Percentiles rank a stretch among this genome's conserved stretches.
These are phyloP conservation scores for Dermolepida albohirtum DNA, from an alignment of 2,888 invertebrate species.

Conservation along the genomic window DNA sequence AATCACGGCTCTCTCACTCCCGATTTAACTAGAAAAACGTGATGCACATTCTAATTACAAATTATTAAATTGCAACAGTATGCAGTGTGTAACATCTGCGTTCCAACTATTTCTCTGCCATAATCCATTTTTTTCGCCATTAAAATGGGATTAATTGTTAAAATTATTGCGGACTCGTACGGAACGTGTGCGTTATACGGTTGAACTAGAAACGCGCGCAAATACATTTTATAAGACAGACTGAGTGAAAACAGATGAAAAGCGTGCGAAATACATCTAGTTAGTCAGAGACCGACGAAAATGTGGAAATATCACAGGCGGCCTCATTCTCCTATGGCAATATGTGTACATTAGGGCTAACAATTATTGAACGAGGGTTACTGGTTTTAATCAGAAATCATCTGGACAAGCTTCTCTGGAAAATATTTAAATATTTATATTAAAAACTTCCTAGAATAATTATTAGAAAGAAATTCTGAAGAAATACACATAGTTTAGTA, in stretches of 20 bases:
- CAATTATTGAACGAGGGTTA: slow-evolving; percentile 1
- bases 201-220: not conserved
- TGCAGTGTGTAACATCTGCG: slow-evolving; percentile 33
- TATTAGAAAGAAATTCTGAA: not conserved
- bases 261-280: slow-evolving; percentile 31
- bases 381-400: slow-evolving; percentile 2
- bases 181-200: slow-evolving; percentile 7
- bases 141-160: slow-evolving; percentile 45
- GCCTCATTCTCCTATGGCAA: slow-evolving; percentile 35
- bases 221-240: slow-evolving; percentile 4
- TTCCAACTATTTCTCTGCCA: slow-evolving; percentile 39
- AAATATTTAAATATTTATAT: slow-evolving; percentile 13
- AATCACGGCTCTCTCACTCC: slow-evolving; percentile 55
- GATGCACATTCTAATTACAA: slow-evolving; percentile 63
- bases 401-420: not conserved
- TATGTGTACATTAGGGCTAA: no score
- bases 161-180: slow-evolving; percentile 40
- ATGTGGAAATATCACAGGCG: slow-evolving; percentile 51
- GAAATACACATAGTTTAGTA: not conserved
- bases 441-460: slow-evolving; percentile 1
- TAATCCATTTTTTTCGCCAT: slow-evolving; percentile 46
- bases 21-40: slow-evolving; percentile 65
- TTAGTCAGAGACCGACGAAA: slow-evolving; percentile 45
- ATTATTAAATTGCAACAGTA: slow-evolving; percentile 57
- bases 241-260: slow-evolving; percentile 38